Percentiles rank a stretch among this genome's conserved stretches.
Evolutionary conservation across 2,113 vertebrate species (phyloP).

Genomic region (Oryzias woworae): DNA sequence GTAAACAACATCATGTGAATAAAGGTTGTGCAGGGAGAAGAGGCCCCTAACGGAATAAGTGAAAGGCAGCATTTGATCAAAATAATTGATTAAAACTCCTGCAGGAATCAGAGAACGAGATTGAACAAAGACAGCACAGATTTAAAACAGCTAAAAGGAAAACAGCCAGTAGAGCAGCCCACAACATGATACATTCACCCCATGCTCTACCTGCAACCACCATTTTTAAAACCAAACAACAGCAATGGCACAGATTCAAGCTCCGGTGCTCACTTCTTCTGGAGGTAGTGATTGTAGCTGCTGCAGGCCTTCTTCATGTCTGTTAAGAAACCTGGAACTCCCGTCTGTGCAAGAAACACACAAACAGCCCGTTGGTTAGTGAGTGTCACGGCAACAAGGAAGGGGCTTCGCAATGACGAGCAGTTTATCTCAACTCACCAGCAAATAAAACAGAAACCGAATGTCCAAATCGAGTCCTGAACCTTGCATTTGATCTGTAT

Average conservation of each 20-base stretch:
- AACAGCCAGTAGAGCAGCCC: background rate
- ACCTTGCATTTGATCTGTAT: no score
- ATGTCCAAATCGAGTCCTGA: no score
- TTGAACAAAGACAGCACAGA: no score
- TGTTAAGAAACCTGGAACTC: constrained; percentile 85
- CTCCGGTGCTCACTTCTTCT: constrained; percentile 57
- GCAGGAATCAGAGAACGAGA: no score
- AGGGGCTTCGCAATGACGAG: constrained; percentile 9
- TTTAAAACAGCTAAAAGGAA: background rate
- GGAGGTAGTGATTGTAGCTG: constrained; percentile 69
- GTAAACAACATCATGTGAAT: no score
- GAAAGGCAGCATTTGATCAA: no score
- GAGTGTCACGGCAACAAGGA: constrained; percentile 9
- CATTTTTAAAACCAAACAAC: background rate
- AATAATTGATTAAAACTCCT: no score
- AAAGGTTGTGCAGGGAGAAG: no score
- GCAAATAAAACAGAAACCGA: constrained; percentile 4
- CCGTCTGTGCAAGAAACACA: constrained; percentile 75
- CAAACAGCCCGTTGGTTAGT: constrained; percentile 10
- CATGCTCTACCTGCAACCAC: background rate
- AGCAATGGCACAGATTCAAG: background rate
- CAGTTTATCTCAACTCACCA: constrained; percentile 45
- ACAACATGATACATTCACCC: background rate
- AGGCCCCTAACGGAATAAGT: no score
- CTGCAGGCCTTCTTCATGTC: constrained; percentile 86